Evolutionary conservation across 2,888 invertebrate genomes (phyloP).

Genomic region (Lepas anatifera): DNA sequence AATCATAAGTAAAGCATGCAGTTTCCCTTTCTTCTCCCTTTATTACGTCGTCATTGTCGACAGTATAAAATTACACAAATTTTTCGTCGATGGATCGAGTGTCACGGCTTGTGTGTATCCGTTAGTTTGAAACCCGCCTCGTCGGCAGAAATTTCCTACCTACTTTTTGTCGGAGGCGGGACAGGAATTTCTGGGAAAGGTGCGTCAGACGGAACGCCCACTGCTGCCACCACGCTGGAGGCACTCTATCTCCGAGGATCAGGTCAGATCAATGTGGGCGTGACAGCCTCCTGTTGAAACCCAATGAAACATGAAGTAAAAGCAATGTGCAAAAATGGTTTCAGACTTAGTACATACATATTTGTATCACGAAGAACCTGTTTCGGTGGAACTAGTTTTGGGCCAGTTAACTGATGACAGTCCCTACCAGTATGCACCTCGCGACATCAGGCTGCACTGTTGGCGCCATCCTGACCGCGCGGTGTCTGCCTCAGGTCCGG

Average conservation of each 20-base stretch:
- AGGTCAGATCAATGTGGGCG: too few species aligned
- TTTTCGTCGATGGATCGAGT: neutral
- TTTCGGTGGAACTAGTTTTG: too few species aligned
- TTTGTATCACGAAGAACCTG: too few species aligned
- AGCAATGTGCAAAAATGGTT: too few species aligned
- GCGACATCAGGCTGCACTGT: too few species aligned
- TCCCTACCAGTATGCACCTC: too few species aligned
- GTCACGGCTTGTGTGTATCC: neutral
- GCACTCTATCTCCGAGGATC: too few species aligned
- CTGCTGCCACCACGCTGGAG: neutral
- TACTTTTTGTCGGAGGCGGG: neutral
- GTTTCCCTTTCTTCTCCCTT: neutral
- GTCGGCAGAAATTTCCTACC: neutral
- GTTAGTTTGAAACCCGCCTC: neutral
- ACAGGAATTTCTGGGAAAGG: neutral
- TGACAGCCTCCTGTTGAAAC: too few species aligned
- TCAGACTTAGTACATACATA: too few species aligned
- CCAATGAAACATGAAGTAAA: too few species aligned
- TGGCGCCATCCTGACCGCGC: too few species aligned
- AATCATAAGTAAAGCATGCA: neutral
- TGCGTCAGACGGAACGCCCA: neutral
- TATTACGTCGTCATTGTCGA: neutral
- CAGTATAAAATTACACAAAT: neutral
- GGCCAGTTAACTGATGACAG: too few species aligned
- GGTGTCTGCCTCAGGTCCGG: neutral